Conservation (phyloP, 92 coral and sea anemone species). For the Porites rus region DNA sequence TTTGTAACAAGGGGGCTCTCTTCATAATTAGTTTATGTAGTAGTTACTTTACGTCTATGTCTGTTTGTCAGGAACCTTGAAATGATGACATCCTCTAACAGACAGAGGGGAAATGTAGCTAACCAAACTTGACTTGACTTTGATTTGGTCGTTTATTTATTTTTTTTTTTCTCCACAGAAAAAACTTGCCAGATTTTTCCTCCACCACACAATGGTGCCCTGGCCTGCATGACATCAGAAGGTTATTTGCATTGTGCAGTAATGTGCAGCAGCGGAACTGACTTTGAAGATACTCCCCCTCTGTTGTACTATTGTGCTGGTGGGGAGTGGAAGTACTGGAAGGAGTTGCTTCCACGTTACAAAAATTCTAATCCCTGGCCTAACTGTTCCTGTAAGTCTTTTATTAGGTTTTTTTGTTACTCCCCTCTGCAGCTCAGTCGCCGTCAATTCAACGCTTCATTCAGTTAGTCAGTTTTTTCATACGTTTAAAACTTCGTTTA, state of each 20-base stretch:
- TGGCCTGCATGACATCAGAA: constrained; percentile 31
- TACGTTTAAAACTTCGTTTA: no score
- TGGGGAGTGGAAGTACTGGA: constrained; percentile 47
- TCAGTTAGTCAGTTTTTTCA: neutral
- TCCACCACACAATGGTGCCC: constrained; percentile 76
- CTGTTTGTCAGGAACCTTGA: no score
- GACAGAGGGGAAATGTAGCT: neutral
- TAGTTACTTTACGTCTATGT: no score
- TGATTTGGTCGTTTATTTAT: no score
- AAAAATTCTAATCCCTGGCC: constrained; percentile 69
- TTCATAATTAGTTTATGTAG: no score
- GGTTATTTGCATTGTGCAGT: constrained; percentile 27
- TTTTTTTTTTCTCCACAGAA: constrained; percentile 33
- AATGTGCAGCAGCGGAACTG: constrained; percentile 48
- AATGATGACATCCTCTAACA: neutral
- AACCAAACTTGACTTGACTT: neutral
- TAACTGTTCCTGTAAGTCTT: constrained; percentile 66
- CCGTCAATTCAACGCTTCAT: neutral
- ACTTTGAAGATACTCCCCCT: constrained; percentile 67
- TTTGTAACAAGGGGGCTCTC: no score
- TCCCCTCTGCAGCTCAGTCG: neutral
- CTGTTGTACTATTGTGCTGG: constrained; percentile 48
- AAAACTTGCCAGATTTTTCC: constrained; percentile 54
- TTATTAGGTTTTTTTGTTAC: neutral
- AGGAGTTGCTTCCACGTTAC: neutral